Percentiles rank a stretch among this genome's conserved stretches.
phyloP scores from a whole-genome alignment of 2,888 invertebrate species.

The Ditula angustiorana region DNA sequence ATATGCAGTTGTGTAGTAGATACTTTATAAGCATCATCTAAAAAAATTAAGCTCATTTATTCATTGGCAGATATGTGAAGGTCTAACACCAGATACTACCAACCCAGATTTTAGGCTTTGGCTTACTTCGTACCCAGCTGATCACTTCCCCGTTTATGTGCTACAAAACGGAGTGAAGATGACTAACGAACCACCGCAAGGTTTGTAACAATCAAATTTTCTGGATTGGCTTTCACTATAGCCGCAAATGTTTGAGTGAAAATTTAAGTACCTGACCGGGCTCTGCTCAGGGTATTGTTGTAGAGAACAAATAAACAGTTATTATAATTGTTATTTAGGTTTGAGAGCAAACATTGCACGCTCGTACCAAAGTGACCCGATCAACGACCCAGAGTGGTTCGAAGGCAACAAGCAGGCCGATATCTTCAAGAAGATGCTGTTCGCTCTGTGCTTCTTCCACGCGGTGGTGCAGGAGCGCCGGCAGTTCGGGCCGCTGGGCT shows the following conservation, averaged over 20 bases:
- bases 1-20: too few relatives aligned
- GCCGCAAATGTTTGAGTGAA: too few relatives aligned
- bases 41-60: too few relatives aligned
- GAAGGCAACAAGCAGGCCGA: conserved; percentile 91
- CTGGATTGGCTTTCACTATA: too few relatives aligned
- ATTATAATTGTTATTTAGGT: conserved; percentile 56
- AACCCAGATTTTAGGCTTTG: conserved; percentile 97
- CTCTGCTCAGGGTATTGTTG: too few relatives aligned
- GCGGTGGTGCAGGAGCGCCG: conserved; percentile 95
- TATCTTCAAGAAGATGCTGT: conserved; percentile 94
- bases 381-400: conserved; percentile 95
- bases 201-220: conserved; percentile 60
- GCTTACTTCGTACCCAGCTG: conserved; percentile 97
- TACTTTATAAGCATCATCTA: too few relatives aligned
- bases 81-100: conserved; percentile 91
- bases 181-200: conserved; percentile 98
- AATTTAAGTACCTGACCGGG: too few relatives aligned
- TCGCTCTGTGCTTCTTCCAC: conserved; percentile 97
- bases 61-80: conserved; percentile 90
- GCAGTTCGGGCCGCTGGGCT: conserved; percentile 96
- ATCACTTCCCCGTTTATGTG: conserved; percentile 96
- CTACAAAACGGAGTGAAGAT: conserved; percentile 98
- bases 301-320: too few relatives aligned
- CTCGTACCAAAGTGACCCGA: conserved; percentile 94
- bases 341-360: conserved; percentile 93